Conservation (phyloP, 2,113 vertebrate genomes). For the Galbula dea region DNA sequence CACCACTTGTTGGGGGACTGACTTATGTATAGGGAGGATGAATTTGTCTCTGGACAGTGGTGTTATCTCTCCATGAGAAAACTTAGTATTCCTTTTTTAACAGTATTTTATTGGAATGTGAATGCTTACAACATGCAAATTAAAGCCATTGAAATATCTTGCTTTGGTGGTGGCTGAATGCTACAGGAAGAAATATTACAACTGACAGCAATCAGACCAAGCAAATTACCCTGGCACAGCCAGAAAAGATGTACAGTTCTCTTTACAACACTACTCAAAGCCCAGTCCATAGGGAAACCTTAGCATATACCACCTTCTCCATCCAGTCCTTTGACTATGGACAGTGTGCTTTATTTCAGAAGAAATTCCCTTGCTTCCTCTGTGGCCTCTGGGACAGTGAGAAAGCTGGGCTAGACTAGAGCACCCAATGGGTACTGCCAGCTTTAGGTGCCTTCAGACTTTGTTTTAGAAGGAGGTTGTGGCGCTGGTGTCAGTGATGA, state of each 20-base stretch:
- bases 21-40: neutral
- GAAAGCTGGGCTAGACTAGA: neutral
- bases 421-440: neutral
- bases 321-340: neutral
- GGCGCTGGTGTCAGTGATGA: neutral
- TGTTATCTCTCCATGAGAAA: neutral
- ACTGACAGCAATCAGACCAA: neutral
- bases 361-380: neutral
- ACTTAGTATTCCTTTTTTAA: neutral
- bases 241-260: neutral
- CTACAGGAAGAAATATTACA: neutral
- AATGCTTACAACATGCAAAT: neutral
- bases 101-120: neutral
- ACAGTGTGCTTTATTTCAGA: neutral
- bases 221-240: neutral
- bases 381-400: rapidly evolving
- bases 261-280: neutral
- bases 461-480: neutral
- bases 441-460: neutral
- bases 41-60: neutral
- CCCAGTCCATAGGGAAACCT: neutral
- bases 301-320: neutral
- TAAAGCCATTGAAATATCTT: neutral
- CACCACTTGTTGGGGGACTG: neutral
- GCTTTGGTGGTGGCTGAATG: neutral